A percentile compares a stretch with the other conserved stretches of the same genome.
Evolutionary conservation across 2,797 vertebrate genomes (phyloP).

Genomic region (Liparis tanakae): DNA sequence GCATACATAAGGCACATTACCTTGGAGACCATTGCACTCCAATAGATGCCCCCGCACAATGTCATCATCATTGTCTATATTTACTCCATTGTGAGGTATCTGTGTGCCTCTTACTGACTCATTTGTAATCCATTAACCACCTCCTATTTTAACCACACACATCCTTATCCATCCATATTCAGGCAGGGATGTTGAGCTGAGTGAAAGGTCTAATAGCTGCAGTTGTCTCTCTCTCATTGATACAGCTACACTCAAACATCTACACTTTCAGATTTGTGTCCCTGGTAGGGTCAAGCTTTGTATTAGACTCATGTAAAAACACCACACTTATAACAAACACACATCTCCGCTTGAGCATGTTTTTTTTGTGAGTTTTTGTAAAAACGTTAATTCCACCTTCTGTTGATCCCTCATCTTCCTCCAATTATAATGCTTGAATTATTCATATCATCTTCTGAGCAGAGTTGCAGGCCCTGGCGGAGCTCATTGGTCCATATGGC

Average conservation of each 20-base stretch:
- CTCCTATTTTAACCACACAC: slow-evolving; percentile 51
- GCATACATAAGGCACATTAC: slow-evolving; percentile 16
- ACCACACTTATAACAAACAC: not conserved
- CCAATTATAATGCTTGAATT: slow-evolving; percentile 5
- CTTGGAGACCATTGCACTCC: slow-evolving; percentile 31
- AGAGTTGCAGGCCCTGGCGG: slow-evolving; percentile 90
- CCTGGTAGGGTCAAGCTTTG: not conserved
- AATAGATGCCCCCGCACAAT: slow-evolving; percentile 36
- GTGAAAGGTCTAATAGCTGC: slow-evolving; percentile 31
- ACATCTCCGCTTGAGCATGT: too few species aligned
- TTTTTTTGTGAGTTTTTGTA: not conserved
- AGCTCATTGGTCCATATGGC: slow-evolving; percentile 92
- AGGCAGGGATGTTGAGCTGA: slow-evolving; percentile 32
- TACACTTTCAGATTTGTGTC: not conserved
- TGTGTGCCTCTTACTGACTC: slow-evolving; percentile 55
- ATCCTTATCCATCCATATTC: slow-evolving; percentile 43
- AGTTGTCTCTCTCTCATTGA: slow-evolving; percentile 32
- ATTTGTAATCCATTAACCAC: slow-evolving; percentile 49
- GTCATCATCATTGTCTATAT: slow-evolving; percentile 61
- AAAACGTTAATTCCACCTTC: not conserved
- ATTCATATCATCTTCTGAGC: slow-evolving; percentile 42
- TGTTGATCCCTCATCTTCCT: slow-evolving; percentile 1
- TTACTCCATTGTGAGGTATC: slow-evolving; percentile 49
- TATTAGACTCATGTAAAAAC: slow-evolving; percentile 8
- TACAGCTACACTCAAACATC: slow-evolving; percentile 18